phyloP scores from a whole-genome alignment of 2,797 vertebrate species.

The Melanotaenia parkinsoni region DNA sequence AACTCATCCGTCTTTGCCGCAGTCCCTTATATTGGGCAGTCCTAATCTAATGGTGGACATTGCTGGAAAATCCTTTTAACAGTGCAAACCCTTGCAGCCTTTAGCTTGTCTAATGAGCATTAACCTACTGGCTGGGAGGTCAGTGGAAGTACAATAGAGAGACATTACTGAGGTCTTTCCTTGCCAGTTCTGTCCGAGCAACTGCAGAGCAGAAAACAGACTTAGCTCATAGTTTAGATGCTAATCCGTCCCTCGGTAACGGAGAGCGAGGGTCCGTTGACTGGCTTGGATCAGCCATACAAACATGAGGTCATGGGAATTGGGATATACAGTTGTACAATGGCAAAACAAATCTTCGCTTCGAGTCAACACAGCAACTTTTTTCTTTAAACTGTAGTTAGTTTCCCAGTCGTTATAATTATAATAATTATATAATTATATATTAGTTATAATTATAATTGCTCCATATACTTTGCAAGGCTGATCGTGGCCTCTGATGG shows the following conservation, averaged over 20 bases:
- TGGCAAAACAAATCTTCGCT: conserved; percentile 47
- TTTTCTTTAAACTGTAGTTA: conserved; percentile 29
- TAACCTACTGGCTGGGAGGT: conserved; percentile 67
- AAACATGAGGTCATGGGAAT: conserved; percentile 67
- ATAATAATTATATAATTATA: too few relatives aligned
- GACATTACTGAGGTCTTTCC: conserved; percentile 49
- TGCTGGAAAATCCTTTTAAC: conserved; percentile 65
- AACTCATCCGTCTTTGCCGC: conserved; percentile 1
- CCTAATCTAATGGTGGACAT: conserved; percentile 48
- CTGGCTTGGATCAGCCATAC: conserved; percentile 22
- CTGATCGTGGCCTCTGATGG: not conserved
- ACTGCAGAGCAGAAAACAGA: conserved; percentile 66
- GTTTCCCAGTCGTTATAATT: conserved; percentile 7
- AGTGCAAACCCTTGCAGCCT: conserved; percentile 43
- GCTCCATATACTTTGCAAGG: not conserved
- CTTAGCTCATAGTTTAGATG: conserved; percentile 67
- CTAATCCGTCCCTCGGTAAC: conserved; percentile 66
- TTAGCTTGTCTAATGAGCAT: conserved; percentile 70
- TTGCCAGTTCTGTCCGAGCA: conserved; percentile 53
- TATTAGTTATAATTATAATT: not conserved
- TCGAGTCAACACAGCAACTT: conserved; percentile 19
- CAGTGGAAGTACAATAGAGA: conserved; percentile 67
- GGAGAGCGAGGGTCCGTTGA: conserved; percentile 28
- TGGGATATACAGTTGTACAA: conserved; percentile 32
- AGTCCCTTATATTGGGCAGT: conserved; percentile 29